Conservation (phyloP, 2,113 vertebrate species). For the Eretmochelys imbricata region DNA sequence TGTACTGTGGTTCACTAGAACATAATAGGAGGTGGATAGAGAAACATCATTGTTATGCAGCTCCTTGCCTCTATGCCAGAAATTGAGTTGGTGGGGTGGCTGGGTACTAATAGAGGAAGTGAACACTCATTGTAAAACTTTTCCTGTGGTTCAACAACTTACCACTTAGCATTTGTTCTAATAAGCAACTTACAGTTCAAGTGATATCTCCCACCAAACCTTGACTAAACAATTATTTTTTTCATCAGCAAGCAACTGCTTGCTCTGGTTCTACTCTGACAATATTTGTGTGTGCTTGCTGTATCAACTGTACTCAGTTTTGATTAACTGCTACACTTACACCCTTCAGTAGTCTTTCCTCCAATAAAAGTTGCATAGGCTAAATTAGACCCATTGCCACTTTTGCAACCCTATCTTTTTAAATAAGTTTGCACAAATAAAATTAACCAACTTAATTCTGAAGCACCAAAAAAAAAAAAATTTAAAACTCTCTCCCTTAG, state of each 20-base stretch:
- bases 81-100: background rate
- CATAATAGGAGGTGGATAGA: background rate
- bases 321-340: background rate
- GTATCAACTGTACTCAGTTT: background rate
- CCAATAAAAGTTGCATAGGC: background rate
- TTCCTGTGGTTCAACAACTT: background rate
- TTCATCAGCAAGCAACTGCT: no score
- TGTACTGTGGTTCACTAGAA: background rate
- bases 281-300: background rate
- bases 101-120: background rate
- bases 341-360: background rate
- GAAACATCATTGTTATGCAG: background rate
- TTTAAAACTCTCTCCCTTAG: background rate
- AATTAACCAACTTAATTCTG: background rate
- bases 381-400: background rate
- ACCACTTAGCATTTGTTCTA: background rate
- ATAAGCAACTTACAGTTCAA: background rate
- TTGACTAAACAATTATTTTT: no score
- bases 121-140: background rate
- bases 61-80: background rate
- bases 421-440: background rate
- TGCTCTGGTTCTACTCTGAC: no score
- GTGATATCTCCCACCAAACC: background rate
- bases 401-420: background rate
- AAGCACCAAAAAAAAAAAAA: background rate